phyloP scores from a whole-genome alignment of 2,113 vertebrate genomes.

The Paramisgurnus dabryanus region DNA sequence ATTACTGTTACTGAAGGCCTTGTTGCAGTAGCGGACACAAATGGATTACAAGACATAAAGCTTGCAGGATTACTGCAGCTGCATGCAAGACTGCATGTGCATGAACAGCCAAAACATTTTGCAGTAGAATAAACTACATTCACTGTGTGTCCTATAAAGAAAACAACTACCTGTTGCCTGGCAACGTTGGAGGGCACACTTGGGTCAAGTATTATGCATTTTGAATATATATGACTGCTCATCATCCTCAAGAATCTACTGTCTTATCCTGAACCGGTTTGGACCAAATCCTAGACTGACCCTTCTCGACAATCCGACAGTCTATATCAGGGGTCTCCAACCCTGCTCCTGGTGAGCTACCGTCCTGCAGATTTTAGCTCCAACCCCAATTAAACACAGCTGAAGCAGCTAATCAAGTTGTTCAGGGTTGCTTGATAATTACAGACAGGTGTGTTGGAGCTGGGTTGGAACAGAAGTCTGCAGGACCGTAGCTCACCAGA shows the following conservation, averaged over 20 bases:
- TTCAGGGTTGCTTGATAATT: too few relatives aligned
- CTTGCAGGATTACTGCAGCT: conserved; percentile 1
- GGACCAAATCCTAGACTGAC: not conserved
- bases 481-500: too few relatives aligned
- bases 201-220: conserved; percentile 20
- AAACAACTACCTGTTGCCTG: conserved; percentile 49
- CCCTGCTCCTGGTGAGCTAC: too few relatives aligned
- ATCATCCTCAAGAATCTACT: not conserved
- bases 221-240: conserved; percentile 3
- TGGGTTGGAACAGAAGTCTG: too few relatives aligned
- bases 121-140: not conserved
- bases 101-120: not conserved
- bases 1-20: conserved; percentile 8
- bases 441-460: too few relatives aligned
- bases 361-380: too few relatives aligned
- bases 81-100: conserved; percentile 11
- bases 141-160: conserved; percentile 33
- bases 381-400: too few relatives aligned
- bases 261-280: not conserved
- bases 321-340: too few relatives aligned
- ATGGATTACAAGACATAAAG: conserved; percentile 11
- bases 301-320: too few relatives aligned
- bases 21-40: not conserved
- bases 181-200: conserved; percentile 46
- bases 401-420: too few relatives aligned